These are phyloP conservation scores for Cherax destructor DNA, from an alignment of 1,140 invertebrate species.

Conservation along the genomic window DNA sequence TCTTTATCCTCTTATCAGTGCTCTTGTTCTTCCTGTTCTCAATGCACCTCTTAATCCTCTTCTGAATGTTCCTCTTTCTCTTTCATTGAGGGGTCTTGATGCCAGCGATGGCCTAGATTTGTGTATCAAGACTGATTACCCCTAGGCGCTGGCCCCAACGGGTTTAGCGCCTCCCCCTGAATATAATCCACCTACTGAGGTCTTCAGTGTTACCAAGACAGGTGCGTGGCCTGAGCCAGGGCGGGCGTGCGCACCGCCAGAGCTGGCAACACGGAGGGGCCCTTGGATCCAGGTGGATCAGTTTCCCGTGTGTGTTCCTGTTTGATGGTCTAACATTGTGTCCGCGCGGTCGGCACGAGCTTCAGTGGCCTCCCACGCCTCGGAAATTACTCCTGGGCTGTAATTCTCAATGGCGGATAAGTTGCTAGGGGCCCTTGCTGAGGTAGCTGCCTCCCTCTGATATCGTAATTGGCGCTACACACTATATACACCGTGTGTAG, in stretches of 20 bases:
- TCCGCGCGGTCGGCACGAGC: not conserved
- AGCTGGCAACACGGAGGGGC: slow-evolving; percentile 5
- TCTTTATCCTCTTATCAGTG: not conserved
- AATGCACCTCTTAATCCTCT: not conserved
- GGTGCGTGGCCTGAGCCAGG: not conserved
- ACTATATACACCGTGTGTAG: not conserved
- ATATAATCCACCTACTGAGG: too few relatives aligned
- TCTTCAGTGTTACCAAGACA: not conserved
- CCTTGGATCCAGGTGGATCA: slow-evolving; percentile 24
- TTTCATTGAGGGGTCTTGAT: not conserved
- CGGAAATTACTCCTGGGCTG: not conserved
- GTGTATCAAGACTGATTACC: too few relatives aligned
- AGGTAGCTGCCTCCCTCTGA: too few relatives aligned
- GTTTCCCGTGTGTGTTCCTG: slow-evolving; percentile 40
- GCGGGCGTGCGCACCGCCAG: slow-evolving; percentile 1
- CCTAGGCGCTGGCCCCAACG: too few relatives aligned
- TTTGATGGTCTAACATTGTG: slow-evolving; percentile 28
- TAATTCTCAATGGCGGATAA: not conserved
- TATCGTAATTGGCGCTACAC: too few relatives aligned
- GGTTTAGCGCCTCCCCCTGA: too few relatives aligned
- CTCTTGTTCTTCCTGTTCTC: too few relatives aligned
- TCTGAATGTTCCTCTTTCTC: not conserved
- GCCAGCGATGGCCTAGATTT: too few relatives aligned
- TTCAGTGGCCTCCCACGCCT: not conserved
- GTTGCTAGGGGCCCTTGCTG: not conserved